Base-by-base conservation (phyloP, 2,888 invertebrate genomes). In the Drosophila dives region DNA sequence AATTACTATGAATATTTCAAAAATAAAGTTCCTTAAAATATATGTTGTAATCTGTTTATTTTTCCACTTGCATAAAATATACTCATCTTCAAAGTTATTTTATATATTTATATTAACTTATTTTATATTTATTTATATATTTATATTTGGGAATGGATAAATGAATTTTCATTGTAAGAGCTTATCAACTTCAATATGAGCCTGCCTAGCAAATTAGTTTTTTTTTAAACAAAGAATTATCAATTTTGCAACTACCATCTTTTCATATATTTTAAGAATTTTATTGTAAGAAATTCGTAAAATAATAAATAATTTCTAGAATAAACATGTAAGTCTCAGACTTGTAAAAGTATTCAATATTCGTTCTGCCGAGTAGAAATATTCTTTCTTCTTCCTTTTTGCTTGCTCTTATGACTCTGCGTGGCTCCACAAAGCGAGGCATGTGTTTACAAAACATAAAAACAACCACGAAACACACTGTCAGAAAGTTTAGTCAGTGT, bases 391-490 rank as follows among this genome's bases (percentile, higher is more conserved):
- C 26, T n/a, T 42, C 40, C 26, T 23, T 45, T 51, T 56, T 60
- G 67, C 59, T 56, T 63, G 50, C 58, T 65, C 58, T 78, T 77
- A 68, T 70, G 75, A 82, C 73, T 87, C 79, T 59, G 60, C 60
- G 63, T 72, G 74, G 74, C 29, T 71, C 66, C 75, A 78, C 72
- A 84, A 72, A 68, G 68, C 55, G 60, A 50, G 65, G 88, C 88
- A 82, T 81, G 76, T 85, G 84, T 81, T 84, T 84, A 81, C 89
- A 84, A 86, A 89, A 84, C 69, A 84, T 75, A 77, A 83, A 59
- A 65, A 69, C 66, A 77, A 75, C 78, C 81, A 65, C 67, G 59
- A 71, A 79, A 75, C 82, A 75, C 82, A 82, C 67, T 79, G 88
- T 76, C 86, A 66, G 61, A 89, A 84, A 84, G 72, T 84, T 89